phyloP scores from a whole-genome alignment of 2,797 vertebrate species.

The Pteronotus mesoamericanus region DNA sequence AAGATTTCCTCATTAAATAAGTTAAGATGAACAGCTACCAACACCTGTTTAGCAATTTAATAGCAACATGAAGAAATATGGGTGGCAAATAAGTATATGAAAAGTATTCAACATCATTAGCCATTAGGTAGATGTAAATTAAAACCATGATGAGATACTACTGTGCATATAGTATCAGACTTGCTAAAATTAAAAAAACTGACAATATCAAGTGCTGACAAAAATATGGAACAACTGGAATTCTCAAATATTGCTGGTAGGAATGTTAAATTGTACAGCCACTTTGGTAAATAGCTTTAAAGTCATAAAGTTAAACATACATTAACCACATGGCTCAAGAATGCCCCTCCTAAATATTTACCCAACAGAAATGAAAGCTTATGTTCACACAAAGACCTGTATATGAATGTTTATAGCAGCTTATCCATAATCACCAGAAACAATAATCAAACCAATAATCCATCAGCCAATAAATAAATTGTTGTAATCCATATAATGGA shows the following conservation, averaged over 20 bases:
- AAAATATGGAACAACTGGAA: not conserved
- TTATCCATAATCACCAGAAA: not conserved
- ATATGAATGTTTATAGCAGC: not conserved
- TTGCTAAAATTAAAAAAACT: not conserved
- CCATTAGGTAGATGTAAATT: not conserved
- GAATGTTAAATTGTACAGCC: not conserved
- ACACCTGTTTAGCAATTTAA: not conserved
- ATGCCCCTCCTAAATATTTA: not conserved
- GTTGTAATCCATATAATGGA: not conserved
- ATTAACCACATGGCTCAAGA: not conserved
- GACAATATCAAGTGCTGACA: not conserved
- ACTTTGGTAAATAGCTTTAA: slow-evolving; percentile 2
- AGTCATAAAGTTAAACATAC: not conserved
- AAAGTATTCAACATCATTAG: not conserved
- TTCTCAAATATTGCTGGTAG: not conserved
- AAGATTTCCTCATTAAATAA: not conserved
- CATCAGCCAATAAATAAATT: not conserved
- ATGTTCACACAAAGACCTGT: not conserved
- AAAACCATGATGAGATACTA: not conserved
- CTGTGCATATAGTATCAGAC: not conserved
- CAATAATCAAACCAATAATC: not conserved
- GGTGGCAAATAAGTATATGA: not conserved
- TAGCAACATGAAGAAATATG: not conserved
- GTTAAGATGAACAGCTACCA: not conserved
- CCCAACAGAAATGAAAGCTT: not conserved